phyloP scores from a whole-genome alignment of 2,888 invertebrate genomes.

The Xestia rhomboidea region DNA sequence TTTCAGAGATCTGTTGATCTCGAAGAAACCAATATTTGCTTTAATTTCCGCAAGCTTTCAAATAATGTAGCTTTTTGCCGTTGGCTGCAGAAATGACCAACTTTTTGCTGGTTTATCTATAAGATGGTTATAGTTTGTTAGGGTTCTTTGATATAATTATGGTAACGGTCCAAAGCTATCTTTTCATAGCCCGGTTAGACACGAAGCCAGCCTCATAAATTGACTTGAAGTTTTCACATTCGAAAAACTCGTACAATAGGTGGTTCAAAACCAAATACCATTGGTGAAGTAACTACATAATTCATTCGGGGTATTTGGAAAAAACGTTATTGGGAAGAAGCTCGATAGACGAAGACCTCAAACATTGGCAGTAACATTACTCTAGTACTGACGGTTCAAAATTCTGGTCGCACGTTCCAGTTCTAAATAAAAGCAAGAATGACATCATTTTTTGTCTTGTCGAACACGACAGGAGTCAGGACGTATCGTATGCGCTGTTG shows the following conservation, averaged over 20 bases:
- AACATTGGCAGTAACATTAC: neutral
- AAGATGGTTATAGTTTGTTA: neutral
- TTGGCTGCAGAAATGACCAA: neutral
- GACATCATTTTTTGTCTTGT: neutral
- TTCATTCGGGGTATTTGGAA: neutral
- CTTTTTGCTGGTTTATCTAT: neutral
- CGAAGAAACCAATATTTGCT: too few relatives aligned
- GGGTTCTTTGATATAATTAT: neutral
- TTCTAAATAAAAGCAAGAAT: neutral
- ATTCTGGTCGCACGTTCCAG: slow-evolving; percentile 3
- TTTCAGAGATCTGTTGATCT: neutral
- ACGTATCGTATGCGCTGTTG: slow-evolving; percentile 5
- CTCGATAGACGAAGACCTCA: neutral
- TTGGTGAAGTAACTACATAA: too few relatives aligned
- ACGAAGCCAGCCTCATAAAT: too few relatives aligned
- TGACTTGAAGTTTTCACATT: too few relatives aligned
- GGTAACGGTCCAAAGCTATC: neutral
- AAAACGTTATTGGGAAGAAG: neutral
- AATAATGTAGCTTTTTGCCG: neutral
- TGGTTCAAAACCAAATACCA: neutral
- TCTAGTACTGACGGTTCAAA: neutral
- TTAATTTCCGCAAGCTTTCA: neutral
- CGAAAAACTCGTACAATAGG: too few relatives aligned
- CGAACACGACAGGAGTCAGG: neutral
- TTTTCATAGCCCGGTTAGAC: too few relatives aligned